Evolutionary conservation across 2,113 vertebrate genomes (phyloP).

Genomic region (Herpailurus yagouaroundi): DNA sequence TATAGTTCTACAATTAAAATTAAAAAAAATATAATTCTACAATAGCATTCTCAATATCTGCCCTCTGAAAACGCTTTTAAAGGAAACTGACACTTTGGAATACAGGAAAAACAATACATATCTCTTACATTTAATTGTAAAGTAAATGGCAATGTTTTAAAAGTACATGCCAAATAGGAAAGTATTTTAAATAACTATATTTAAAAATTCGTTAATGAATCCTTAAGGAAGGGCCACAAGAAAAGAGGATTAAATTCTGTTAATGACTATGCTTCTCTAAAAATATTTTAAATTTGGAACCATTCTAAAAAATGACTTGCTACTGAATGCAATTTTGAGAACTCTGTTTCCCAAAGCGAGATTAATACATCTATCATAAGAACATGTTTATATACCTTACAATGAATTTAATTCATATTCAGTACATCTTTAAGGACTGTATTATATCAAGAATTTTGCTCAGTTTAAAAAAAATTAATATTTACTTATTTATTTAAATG

Average conservation of each 20-base stretch:
- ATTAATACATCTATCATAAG: not conserved
- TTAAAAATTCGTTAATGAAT: slow-evolving; percentile 26
- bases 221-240: not conserved
- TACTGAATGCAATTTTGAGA: not conserved
- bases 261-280: not conserved
- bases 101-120: not conserved
- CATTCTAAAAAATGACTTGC: not conserved
- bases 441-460: not conserved
- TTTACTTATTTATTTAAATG: no score
- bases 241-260: not conserved
- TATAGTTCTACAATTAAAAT: slow-evolving; percentile 65
- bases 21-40: slow-evolving; percentile 64
- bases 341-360: not conserved
- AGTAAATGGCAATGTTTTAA: slow-evolving; percentile 33
- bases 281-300: slow-evolving; percentile 8
- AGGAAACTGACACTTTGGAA: slow-evolving; percentile 57
- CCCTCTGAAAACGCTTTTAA: slow-evolving; percentile 64
- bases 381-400: not conserved
- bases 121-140: not conserved
- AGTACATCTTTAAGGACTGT: not conserved
- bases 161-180: not conserved
- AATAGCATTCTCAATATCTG: slow-evolving; percentile 79
- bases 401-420: not conserved
- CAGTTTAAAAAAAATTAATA: not conserved
- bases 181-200: not conserved